Base-by-base conservation (phyloP, 1,140 invertebrate genomes). In the Neomicropteryx cornuta region DNA sequence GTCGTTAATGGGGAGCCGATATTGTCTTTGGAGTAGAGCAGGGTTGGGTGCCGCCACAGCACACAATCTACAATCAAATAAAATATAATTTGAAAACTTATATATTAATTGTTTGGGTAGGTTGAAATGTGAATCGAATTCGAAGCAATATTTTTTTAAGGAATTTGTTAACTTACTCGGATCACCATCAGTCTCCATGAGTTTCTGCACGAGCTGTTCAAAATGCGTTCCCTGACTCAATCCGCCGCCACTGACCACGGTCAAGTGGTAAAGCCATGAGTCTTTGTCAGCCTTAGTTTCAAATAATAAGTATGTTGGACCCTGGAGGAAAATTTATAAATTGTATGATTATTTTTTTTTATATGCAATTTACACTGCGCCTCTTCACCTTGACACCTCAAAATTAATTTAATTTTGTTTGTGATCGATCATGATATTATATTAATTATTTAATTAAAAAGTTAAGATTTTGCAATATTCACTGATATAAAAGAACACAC, bases 171-270 rank as follows among this genome's bases (percentile, higher is more conserved):
- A 69, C 73, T 72, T 60, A 86, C 84, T 88, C n/a, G 87, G 77
- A 71, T 94, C 90, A 4, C 89, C 91, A 51, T 94, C 88, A 11
- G 84, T 85, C 62, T 94, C 89, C 90, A 96, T 95, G 8, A 96
- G 68, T 65, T 90, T 91, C 53, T 93, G 87, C 8, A 96, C 81
- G 4, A 95, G 62, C 62, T 96, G 90, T 56, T 97, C 93, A 56
- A 91, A 96, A 54, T 94, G 89, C 2, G 91, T 95, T 22, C 91
- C 91, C 38, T 82, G 86, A 55, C 80, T 88, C 5, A 85, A 79
- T 3, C 89, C 88, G 30, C 87, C 90, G 2, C 87, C 87, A 22
- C 89, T 91, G 0, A 94, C 91, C 16, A 96, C 87, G 0, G 91
- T 95, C 41, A 97, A 61, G 55, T 94, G 88, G 60, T 95, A 95